Evolutionary conservation across 2,113 vertebrate species (phyloP).

Genomic region (Cebidichthys violaceus): DNA sequence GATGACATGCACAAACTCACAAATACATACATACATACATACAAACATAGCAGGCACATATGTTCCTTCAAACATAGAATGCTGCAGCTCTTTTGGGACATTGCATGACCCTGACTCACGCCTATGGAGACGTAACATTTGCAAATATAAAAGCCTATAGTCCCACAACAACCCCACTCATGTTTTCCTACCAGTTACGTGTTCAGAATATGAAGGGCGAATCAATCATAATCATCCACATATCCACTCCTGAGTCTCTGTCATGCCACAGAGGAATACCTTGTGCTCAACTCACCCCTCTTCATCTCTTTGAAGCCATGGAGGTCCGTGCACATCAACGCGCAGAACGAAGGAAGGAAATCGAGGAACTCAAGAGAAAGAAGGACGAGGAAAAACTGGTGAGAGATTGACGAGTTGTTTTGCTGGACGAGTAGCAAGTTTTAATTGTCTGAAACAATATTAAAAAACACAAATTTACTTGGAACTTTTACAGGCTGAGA

Average conservation of each 20-base stretch:
- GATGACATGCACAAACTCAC: constrained; percentile 8
- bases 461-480: constrained; percentile 1
- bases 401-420: constrained; percentile 23
- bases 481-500: constrained; percentile 82
- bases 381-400: constrained; percentile 87
- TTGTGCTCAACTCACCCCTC: background rate
- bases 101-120: constrained; percentile 16
- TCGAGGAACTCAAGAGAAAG: constrained; percentile 87
- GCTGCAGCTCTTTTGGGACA: constrained; percentile 11
- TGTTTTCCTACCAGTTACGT: constrained; percentile 7
- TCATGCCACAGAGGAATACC: background rate
- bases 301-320: constrained; percentile 86
- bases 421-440: background rate
- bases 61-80: constrained; percentile 5
- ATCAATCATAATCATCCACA: constrained; percentile 11
- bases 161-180: background rate
- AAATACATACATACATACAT: background rate
- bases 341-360: constrained; percentile 85
- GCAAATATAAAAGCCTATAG: background rate
- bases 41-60: background rate
- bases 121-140: background rate
- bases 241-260: background rate
- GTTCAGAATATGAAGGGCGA: constrained; percentile 29
- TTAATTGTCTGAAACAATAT: background rate
- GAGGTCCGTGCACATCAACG: constrained; percentile 89